phyloP scores from a whole-genome alignment of 2,888 invertebrate species.

The Pyrgus malvae region DNA sequence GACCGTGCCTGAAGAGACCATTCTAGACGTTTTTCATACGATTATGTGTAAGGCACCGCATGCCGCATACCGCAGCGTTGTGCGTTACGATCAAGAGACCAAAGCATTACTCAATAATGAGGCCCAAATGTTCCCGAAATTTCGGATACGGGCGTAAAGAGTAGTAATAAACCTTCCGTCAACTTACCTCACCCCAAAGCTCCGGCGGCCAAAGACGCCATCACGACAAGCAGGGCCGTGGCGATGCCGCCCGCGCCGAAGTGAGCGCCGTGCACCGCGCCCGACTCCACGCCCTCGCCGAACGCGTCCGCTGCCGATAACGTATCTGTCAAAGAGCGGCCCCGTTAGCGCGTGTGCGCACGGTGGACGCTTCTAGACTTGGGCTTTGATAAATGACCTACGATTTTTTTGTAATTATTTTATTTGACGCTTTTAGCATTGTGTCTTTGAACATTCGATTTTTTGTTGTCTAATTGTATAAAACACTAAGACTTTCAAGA shows the following conservation, averaged over 20 bases:
- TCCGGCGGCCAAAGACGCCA: conserved; percentile 86
- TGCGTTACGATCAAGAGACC: no score
- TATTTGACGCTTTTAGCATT: no score
- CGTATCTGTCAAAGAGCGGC: conserved; percentile 58
- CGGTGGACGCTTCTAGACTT: conserved; percentile 50
- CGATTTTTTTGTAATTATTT: no score
- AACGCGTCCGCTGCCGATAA: conserved; percentile 72
- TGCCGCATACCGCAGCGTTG: no score
- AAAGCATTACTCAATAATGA: no score
- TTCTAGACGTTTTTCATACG: no score
- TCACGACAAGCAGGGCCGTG: conserved; percentile 83
- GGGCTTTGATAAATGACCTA: not conserved
- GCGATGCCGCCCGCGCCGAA: conserved; percentile 83
- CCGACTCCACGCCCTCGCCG: conserved; percentile 42
- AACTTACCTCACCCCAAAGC: conserved; percentile 89
- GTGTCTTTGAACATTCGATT: no score
- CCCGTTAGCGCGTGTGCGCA: conserved; percentile 47
- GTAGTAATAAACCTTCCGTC: not conserved
- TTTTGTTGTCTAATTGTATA: no score
- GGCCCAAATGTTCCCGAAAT: no score
- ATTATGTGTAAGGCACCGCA: no score
- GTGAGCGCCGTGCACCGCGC: conserved; percentile 54
- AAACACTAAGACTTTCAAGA: no score
- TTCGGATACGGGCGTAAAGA: not conserved
- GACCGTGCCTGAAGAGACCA: no score